Conservation (phyloP, 23 tunicate genomes). For the Aplidium turbinatum region DNA sequence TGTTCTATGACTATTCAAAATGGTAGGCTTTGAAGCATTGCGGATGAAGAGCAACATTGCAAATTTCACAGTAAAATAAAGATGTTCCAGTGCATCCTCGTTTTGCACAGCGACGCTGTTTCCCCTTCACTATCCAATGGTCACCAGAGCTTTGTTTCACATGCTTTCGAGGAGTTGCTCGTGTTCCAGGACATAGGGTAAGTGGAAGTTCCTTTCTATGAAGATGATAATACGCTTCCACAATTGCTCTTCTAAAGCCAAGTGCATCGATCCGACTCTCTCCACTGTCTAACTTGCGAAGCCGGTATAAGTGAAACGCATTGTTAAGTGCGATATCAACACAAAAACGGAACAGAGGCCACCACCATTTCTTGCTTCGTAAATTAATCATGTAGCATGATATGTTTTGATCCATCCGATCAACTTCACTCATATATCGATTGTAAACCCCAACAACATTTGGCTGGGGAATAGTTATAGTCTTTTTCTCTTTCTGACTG, state of each 20-base stretch:
- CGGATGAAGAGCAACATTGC: no score
- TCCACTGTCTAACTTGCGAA: not conserved
- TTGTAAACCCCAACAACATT: conserved; percentile 13
- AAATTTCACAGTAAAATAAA: no score
- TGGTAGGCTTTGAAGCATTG: no score
- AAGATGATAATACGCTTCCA: not conserved
- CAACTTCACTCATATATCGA: conserved; percentile 5
- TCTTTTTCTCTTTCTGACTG: conserved; percentile 9
- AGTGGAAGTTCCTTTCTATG: not conserved
- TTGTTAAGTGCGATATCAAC: conserved; percentile 29
- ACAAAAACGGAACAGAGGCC: conserved; percentile 28
- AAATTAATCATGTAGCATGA: conserved; percentile 16
- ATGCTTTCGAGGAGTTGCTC: no score
- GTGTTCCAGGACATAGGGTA: not conserved
- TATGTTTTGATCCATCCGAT: conserved; percentile 28
- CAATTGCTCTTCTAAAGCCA: conserved; percentile 11
- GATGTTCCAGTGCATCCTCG: no score
- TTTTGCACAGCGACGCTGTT: no score
- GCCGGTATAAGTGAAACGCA: conserved; percentile 19
- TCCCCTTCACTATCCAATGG: no score
- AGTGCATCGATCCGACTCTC: not conserved
- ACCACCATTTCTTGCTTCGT: conserved; percentile 43
- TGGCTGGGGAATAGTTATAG: conserved; percentile 3
- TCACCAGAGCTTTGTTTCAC: no score
- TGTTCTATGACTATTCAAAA: no score